Percentiles rank a stretch among this genome's conserved stretches.
Conservation (phyloP, 1,140 invertebrate genomes). For the Zaprionus lachaisei region DNA sequence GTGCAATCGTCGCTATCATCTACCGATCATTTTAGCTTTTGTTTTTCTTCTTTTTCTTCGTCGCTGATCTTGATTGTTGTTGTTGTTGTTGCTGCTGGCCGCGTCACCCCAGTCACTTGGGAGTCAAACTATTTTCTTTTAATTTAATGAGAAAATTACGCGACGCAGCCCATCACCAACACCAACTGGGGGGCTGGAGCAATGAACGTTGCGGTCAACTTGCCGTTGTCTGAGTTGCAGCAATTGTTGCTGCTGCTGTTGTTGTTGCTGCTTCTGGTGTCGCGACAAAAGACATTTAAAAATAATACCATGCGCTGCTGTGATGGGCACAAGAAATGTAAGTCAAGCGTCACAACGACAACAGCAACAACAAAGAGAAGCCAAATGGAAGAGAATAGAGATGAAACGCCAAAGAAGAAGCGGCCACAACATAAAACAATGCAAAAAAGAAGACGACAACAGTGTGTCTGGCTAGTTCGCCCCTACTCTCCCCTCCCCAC, state of each 20-base stretch:
- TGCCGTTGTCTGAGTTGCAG: conserved; percentile 50
- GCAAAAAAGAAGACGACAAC: not conserved
- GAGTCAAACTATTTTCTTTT: conserved; percentile 77
- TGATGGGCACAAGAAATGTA: conserved; percentile 67
- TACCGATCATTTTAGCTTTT: not conserved
- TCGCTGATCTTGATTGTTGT: not conserved
- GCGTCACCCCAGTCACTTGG: conserved; percentile 35
- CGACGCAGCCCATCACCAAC: conserved; percentile 15
- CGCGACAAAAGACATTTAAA: conserved; percentile 70
- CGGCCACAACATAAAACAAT: not conserved
- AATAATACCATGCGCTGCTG: conserved; percentile 56
- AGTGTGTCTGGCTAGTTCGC: not conserved
- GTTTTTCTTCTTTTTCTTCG: not conserved
- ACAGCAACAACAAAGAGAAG: conserved; percentile 21
- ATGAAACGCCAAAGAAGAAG: conserved; percentile 4
- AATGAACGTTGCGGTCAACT: conserved; percentile 81
- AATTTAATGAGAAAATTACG: conserved; percentile 79
- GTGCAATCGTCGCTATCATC: not conserved
- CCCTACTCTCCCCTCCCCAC: not conserved
- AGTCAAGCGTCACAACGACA: conserved; percentile 68
- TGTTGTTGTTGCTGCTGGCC: not conserved
- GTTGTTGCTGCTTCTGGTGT: conserved; percentile 30
- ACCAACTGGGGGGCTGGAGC: conserved; percentile 55
- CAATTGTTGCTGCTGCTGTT: conserved; percentile 27
- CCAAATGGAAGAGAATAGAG: not conserved